Percentiles rank a stretch among this genome's conserved stretches.
These are phyloP conservation scores for Caerostris darwini DNA, from an alignment of 1,140 invertebrate species.

Conservation along the genomic window DNA sequence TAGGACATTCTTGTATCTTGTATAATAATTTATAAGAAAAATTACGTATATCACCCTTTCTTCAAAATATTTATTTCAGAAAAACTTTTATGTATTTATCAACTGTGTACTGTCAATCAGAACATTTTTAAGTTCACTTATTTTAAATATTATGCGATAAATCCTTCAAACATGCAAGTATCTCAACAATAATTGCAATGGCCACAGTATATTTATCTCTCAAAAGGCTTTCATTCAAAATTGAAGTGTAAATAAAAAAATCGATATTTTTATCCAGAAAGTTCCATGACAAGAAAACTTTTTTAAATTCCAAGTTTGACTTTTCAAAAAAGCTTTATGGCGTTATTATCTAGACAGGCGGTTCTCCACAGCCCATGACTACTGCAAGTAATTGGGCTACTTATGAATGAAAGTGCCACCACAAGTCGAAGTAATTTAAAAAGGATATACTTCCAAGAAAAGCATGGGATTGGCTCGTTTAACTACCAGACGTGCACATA, in stretches of 20 bases:
- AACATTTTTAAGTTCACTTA: no score
- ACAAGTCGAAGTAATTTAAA: constrained; percentile 14
- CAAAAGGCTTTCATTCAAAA: neutral
- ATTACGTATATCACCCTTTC: no score
- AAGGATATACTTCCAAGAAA: neutral
- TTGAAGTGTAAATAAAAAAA: neutral
- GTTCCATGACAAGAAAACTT: neutral
- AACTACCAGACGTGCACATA: neutral
- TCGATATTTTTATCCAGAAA: neutral
- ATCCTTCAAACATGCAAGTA: no score
- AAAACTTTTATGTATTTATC: no score
- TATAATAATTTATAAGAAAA: no score
- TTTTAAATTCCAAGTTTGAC: neutral
- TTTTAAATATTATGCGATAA: no score
- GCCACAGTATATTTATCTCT: neutral
- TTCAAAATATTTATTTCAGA: no score
- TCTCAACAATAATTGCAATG: no score
- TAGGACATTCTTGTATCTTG: no score
- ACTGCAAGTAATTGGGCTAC: neutral
- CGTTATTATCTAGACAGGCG: constrained; percentile 1
- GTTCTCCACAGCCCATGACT: neutral
- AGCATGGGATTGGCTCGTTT: neutral
- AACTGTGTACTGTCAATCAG: no score
- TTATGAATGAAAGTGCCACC: constrained; percentile 13
- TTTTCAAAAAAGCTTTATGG: constrained; percentile 8